Evolutionary conservation across 1,140 invertebrate genomes (phyloP).

Genomic region (Condylostylus longicornis): DNA sequence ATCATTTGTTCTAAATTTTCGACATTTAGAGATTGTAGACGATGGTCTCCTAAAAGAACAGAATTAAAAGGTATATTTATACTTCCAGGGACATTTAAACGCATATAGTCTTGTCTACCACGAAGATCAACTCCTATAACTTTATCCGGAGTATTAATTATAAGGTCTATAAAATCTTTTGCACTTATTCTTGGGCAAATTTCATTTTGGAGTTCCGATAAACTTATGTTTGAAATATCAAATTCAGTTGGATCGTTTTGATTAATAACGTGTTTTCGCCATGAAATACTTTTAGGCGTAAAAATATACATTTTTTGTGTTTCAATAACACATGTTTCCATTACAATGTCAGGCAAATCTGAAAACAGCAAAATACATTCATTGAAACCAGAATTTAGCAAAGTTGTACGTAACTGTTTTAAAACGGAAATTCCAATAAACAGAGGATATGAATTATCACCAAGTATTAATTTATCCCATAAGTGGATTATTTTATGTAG

Average conservation of each 20-base stretch:
- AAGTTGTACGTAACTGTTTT: conserved; percentile 66
- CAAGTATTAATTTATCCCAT: conserved; percentile 92
- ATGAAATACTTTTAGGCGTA: conserved; percentile 79
- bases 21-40: conserved; percentile 43
- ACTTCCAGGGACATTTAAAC: conserved; percentile 58
- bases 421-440: conserved; percentile 90
- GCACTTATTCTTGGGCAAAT: conserved; percentile 69
- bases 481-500: conserved; percentile 95
- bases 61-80: conserved; percentile 74
- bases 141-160: conserved; percentile 46
- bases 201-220: conserved; percentile 53
- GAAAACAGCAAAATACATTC: conserved; percentile 95
- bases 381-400: conserved; percentile 85
- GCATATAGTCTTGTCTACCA: conserved; percentile 52
- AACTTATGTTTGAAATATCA: conserved; percentile 50
- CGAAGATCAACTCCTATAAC: conserved; percentile 65
- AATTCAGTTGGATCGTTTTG: conserved; percentile 23
- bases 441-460: conserved; percentile 85
- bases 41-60: conserved; percentile 49
- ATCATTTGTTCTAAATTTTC: conserved; percentile 43
- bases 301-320: conserved; percentile 72
- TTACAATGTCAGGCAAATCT: conserved; percentile 94
- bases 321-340: conserved; percentile 80
- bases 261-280: conserved; percentile 40
- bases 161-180: conserved; percentile 63